Evolutionary conservation across 2,113 vertebrate genomes (phyloP).

Genomic region (Plecturocebus donacophilus): DNA sequence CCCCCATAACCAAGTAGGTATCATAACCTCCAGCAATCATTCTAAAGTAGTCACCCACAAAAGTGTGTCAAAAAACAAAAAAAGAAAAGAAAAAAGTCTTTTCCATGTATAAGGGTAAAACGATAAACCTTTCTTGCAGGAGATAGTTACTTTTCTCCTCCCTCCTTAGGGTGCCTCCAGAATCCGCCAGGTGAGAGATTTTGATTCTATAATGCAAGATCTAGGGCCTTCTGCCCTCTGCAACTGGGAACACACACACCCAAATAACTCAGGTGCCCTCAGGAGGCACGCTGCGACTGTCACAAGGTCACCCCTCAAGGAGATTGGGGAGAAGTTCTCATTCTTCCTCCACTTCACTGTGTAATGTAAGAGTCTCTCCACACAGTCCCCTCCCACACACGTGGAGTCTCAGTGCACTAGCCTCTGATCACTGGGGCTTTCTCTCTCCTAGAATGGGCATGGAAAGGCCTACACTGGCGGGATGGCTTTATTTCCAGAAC

Average conservation of each 20-base stretch:
- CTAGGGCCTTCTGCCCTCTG: background rate
- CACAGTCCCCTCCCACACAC: background rate
- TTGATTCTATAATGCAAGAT: background rate
- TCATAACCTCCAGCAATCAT: background rate
- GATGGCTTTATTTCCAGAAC: background rate
- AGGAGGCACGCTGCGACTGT: background rate
- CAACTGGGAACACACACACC: background rate
- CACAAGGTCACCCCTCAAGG: background rate
- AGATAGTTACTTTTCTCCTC: background rate
- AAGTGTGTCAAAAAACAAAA: background rate
- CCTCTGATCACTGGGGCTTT: background rate
- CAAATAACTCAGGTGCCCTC: background rate
- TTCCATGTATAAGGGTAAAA: background rate
- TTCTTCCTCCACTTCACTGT: background rate
- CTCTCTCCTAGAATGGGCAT: background rate
- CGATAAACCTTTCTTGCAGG: background rate
- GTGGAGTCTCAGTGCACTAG: background rate
- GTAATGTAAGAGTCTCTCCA: background rate
- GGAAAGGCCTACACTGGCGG: fast-evolving
- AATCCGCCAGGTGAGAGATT: background rate
- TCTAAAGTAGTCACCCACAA: background rate
- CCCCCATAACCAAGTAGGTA: background rate
- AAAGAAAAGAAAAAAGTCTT: too few species aligned
- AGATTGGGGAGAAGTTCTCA: background rate
- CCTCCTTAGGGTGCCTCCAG: background rate